A percentile compares a stretch with the other conserved stretches of the same genome.
phyloP scores from a whole-genome alignment of 2,888 invertebrate species.

The Spilosoma lubricipeda region DNA sequence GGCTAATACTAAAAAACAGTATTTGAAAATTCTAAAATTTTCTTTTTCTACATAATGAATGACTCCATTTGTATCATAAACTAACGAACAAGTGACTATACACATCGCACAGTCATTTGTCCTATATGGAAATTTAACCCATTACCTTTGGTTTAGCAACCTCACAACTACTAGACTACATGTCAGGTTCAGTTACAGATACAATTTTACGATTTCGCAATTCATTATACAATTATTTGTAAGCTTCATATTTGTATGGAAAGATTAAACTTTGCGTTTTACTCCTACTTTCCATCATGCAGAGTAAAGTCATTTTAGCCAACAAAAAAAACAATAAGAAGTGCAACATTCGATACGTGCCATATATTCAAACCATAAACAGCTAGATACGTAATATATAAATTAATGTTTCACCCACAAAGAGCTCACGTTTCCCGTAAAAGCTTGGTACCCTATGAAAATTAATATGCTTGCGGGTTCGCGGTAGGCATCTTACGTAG shows the following conservation, averaged over 20 bases:
- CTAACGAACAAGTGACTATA: not conserved
- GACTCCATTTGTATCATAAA: too few species aligned
- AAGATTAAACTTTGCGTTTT: not conserved
- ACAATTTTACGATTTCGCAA: too few species aligned
- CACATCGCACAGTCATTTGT: too few species aligned
- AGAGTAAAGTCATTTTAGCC: too few species aligned
- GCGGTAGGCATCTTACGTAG: not conserved
- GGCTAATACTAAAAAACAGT: too few species aligned
- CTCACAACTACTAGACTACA: too few species aligned
- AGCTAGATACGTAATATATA: not conserved
- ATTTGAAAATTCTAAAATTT: too few species aligned
- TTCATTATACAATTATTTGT: not conserved
- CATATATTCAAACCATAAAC: not conserved
- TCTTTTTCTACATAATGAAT: too few species aligned
- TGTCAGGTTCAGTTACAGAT: too few species aligned
- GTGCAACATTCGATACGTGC: not conserved
- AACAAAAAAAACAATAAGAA: not conserved
- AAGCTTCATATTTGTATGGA: not conserved
- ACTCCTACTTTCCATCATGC: too few species aligned
- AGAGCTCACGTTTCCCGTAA: slow-evolving; percentile 13
- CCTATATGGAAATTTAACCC: not conserved
- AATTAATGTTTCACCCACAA: not conserved
- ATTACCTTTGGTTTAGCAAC: too few species aligned
- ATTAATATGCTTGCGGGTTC: slow-evolving; percentile 15
- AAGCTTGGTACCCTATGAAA: slow-evolving; percentile 13